phyloP scores from a whole-genome alignment of 1,140 invertebrate species.

The Zaprionus ornatus region DNA sequence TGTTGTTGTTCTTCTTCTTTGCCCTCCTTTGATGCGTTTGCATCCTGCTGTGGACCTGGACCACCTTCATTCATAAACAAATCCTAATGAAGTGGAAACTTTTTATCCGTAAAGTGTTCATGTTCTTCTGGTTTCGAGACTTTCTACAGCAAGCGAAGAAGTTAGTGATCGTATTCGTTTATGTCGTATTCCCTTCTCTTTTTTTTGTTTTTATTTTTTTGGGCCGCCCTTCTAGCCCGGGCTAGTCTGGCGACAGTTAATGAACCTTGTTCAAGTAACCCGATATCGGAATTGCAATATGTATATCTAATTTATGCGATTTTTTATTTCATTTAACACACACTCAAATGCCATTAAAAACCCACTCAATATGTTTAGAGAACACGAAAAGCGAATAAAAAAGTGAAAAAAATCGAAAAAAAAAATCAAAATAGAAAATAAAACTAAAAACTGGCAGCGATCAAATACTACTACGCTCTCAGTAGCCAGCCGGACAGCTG shows the following conservation, averaged over 20 bases:
- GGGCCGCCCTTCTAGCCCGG: background rate
- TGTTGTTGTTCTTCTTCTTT: conserved; percentile 34
- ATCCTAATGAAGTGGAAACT: conserved; percentile 58
- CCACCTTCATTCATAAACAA: conserved; percentile 60
- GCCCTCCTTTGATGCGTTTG: conserved; percentile 65
- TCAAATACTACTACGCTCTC: conserved; percentile 60
- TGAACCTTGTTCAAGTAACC: conserved; percentile 77
- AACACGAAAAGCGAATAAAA: conserved; percentile 41
- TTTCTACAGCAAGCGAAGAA: conserved; percentile 28
- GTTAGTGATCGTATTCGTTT: background rate
- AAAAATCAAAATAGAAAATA: conserved; percentile 33
- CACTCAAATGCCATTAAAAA: conserved; percentile 69
- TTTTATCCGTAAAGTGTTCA: conserved; percentile 24
- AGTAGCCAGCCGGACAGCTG: conserved; percentile 63
- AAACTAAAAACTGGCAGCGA: conserved; percentile 51
- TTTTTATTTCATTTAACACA: conserved; percentile 75
- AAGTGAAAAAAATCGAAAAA: conserved; percentile 23
- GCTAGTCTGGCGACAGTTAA: conserved; percentile 49
- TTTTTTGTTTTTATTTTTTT: conserved; percentile 25
- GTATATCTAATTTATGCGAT: conserved; percentile 77
- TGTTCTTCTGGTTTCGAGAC: conserved; percentile 17
- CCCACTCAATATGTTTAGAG: conserved; percentile 69
- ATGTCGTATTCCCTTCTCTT: conserved; percentile 57
- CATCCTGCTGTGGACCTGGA: conserved; percentile 17
- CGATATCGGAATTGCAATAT: conserved; percentile 76